Evolutionary conservation across 2,888 invertebrate species (phyloP), one percentile per base, ranked within the genome.

Genomic region (Drosophila kambysellisi): DNA sequence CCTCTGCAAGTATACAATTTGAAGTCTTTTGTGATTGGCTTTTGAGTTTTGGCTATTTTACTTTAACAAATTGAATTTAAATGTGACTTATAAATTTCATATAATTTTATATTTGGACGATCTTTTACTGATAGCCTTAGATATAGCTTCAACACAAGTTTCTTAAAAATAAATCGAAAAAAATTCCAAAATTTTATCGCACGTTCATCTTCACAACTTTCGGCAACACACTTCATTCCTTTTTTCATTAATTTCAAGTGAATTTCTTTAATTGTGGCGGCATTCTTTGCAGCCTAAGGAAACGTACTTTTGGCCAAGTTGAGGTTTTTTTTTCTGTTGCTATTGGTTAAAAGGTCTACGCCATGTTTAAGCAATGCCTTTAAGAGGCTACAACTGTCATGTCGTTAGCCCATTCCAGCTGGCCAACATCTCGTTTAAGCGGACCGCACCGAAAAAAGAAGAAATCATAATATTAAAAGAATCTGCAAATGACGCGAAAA

Each of bases 401-500:
- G 81, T 69, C 83, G 71, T 83, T 69, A 64, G 81, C 54, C 77
- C 65, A 77, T 83, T 77, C 66, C 60, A 30, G n/a, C 29, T 41
- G 65, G 62, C 58, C 64, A 54, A 82, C 76, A 83, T 84, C 90
- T 89, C 86, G 75, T 75, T 88, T 88, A 82, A 68, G 70, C 67
- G 71, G 53, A 41, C 74, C 69, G 53, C 68, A 68, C 68, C 82
- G n/a, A 39, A 56, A 56, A 53, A 35, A 37, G 17, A 20, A 67
- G 70, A 81, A 72, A 70, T 81, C 74, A 89, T 78, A 85, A 88
- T 91, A 91, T 85, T 90, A 83, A 83, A 91, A 85, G 87, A 91
- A 91, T 91, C 90, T 88, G 87, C 85, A 91, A 87, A 87, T 91
- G 90, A 91, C 83, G 87, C 91, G 87, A 70, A 90, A 87, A 88